phyloP scores from a whole-genome alignment of 2,888 invertebrate species.

The Orthosia incerta region DNA sequence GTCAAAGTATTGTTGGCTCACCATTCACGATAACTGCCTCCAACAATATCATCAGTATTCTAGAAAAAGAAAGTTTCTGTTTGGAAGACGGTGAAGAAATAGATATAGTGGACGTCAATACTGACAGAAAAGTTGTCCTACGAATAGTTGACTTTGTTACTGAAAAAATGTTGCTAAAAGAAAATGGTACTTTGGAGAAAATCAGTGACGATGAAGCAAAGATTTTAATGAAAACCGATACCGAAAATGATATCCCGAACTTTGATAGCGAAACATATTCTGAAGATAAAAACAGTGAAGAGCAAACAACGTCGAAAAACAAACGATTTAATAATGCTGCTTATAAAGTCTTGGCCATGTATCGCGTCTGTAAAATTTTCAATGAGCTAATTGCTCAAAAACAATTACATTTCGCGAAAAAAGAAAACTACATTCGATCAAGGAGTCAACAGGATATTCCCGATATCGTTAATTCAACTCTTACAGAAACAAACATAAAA shows the following conservation, averaged over 20 bases:
- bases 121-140: slow-evolving; percentile 87
- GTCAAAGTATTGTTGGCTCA: slow-evolving; percentile 91
- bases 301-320: slow-evolving; percentile 29
- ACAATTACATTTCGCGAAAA: slow-evolving; percentile 51
- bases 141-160: slow-evolving; percentile 90
- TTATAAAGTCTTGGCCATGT: slow-evolving; percentile 79
- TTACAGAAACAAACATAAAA: slow-evolving; percentile 76
- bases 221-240: slow-evolving; percentile 79
- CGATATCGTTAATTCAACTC: slow-evolving; percentile 88
- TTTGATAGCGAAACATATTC: slow-evolving; percentile 61
- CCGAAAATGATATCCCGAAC: slow-evolving; percentile 62
- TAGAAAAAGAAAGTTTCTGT: slow-evolving; percentile 83
- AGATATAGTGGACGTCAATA: slow-evolving; percentile 85
- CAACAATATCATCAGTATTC: slow-evolving; percentile 78
- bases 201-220: slow-evolving; percentile 87
- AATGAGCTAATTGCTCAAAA: slow-evolving; percentile 71
- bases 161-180: slow-evolving; percentile 90
- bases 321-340: slow-evolving; percentile 78
- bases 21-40: slow-evolving; percentile 90
- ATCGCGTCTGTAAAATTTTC: slow-evolving; percentile 81
- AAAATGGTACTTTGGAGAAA: slow-evolving; percentile 88
- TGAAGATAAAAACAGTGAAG: slow-evolving; percentile 38
- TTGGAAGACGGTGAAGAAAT: slow-evolving; percentile 89
- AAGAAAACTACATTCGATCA: slow-evolving; percentile 58
- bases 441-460: slow-evolving; percentile 81